phyloP scores from a whole-genome alignment of 2,888 invertebrate species.

The Anagyrus pseudococci region DNA sequence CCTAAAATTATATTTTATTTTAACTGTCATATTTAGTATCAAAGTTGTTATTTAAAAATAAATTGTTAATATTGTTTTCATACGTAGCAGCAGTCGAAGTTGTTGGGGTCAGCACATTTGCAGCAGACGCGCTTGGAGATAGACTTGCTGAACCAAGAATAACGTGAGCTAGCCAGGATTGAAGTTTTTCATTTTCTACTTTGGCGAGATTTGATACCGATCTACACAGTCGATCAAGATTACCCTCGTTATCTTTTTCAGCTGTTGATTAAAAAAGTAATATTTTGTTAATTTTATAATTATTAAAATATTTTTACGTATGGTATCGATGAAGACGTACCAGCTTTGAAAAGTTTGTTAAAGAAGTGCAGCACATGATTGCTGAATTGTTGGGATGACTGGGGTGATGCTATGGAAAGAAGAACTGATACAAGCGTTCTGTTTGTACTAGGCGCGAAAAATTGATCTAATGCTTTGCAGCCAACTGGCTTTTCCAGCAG shows the following conservation, averaged over 20 bases:
- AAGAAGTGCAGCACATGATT: conserved; percentile 82
- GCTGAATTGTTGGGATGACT: conserved; percentile 74
- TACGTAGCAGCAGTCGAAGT: conserved; percentile 7
- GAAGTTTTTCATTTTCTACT: conserved; percentile 70
- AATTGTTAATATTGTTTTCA: conserved; percentile 2
- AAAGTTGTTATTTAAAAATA: background rate
- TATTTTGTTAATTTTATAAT: conserved; percentile 1
- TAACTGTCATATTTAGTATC: background rate
- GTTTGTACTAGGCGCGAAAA: conserved; percentile 73
- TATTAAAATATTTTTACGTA: background rate
- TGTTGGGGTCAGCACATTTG: conserved; percentile 54
- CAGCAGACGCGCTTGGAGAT: conserved; percentile 62
- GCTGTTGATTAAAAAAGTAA: conserved; percentile 34
- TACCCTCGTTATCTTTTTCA: conserved; percentile 63
- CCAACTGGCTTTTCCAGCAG: conserved; percentile 84
- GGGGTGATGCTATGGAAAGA: conserved; percentile 79
- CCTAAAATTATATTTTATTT: conserved; percentile 9
- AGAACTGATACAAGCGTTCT: conserved; percentile 80
- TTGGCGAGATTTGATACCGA: conserved; percentile 72
- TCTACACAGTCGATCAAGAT: conserved; percentile 72
- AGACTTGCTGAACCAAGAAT: conserved; percentile 67
- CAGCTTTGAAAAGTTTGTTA: conserved; percentile 73
- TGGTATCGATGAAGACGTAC: conserved; percentile 63
- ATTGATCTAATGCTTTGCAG: conserved; percentile 80
- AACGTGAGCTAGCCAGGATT: conserved; percentile 72